Percentiles rank a stretch among this genome's conserved stretches.
Conservation (phyloP, 2,113 vertebrate genomes). For the Tragelaphus buxtoni region DNA sequence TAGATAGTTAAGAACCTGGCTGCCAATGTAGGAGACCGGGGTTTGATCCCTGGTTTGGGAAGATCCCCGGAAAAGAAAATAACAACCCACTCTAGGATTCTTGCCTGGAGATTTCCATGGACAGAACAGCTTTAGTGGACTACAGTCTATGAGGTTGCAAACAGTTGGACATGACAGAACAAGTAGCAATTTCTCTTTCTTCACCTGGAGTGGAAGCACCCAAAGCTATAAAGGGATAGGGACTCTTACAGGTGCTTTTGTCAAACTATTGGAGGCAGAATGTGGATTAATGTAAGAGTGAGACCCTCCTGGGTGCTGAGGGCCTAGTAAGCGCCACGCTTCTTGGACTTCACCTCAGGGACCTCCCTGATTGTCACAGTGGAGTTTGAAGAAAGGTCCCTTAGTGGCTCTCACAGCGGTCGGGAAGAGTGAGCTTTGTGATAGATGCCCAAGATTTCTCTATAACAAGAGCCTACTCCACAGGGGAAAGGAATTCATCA, state of each 20-base stretch:
- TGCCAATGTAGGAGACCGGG: not conserved
- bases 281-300: not conserved
- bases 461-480: not conserved
- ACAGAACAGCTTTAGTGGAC: not conserved
- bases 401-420: not conserved
- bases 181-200: not conserved
- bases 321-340: accelerated
- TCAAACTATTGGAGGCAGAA: not conserved
- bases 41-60: not conserved
- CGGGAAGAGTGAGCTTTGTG: not conserved
- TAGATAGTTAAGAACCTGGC: not conserved
- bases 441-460: not conserved
- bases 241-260: not conserved
- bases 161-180: accelerated
- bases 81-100: not conserved
- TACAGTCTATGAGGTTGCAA: not conserved
- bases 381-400: not conserved
- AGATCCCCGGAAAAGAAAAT: not conserved
- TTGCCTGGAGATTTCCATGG: not conserved
- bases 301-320: not conserved
- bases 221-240: not conserved
- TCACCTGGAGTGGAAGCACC: not conserved
- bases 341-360: not conserved
- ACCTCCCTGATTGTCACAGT: not conserved
- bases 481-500: not conserved